Percentiles rank a stretch among this genome's conserved stretches.
These are phyloP conservation scores for Hypercompe scribonia DNA, from an alignment of 2,888 invertebrate genomes.

Conservation along the genomic window DNA sequence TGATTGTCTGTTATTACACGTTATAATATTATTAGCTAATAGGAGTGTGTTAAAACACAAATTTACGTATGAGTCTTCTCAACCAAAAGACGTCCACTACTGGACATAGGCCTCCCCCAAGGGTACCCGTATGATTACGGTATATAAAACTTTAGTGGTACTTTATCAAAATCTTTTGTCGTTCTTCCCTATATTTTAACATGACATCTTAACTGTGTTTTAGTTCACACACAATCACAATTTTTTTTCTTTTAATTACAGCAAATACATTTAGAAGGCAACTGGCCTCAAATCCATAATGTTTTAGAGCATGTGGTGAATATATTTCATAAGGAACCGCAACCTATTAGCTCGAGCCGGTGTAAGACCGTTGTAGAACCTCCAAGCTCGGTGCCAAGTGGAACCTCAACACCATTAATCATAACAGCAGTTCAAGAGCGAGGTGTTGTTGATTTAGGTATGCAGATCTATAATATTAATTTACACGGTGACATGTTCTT, in stretches of 20 bases:
- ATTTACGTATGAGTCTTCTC: no score
- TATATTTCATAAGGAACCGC: constrained; percentile 61
- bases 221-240: neutral
- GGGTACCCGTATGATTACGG: no score
- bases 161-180: no score
- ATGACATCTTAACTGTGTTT: no score
- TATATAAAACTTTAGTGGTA: no score
- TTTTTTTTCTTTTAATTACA: constrained; percentile 34
- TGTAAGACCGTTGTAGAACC: constrained; percentile 7
- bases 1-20: no score
- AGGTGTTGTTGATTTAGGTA: constrained; percentile 54
- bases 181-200: no score
- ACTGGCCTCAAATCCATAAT: constrained; percentile 71
- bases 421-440: constrained; percentile 30
- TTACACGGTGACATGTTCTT: neutral
- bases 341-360: constrained; percentile 21
- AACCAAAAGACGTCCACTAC: no score
- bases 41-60: no score
- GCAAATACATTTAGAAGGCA: constrained; percentile 76
- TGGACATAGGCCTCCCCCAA: no score
- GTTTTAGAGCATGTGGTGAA: constrained; percentile 72
- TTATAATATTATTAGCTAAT: no score
- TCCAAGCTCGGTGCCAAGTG: constrained; percentile 37
- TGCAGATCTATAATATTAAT: neutral
- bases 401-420: constrained; percentile 52